These are phyloP conservation scores for Nannoperca australis DNA, from an alignment of 2,797 vertebrate genomes.

Conservation along the genomic window DNA sequence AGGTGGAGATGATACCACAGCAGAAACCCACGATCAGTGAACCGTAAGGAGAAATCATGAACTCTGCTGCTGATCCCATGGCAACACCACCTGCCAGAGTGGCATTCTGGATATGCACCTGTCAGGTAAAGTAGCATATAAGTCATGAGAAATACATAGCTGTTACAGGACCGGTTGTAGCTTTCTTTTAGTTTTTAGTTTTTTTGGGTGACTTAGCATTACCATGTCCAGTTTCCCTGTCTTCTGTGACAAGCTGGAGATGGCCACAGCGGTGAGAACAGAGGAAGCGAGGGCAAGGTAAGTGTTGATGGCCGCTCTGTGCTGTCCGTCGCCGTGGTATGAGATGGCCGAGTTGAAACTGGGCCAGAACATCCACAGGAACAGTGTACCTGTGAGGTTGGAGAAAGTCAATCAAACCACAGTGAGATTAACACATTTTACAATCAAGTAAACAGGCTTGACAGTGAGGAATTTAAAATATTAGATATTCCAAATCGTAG, in stretches of 20 bases:
- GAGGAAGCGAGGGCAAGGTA: constrained; percentile 90
- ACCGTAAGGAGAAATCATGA: constrained; percentile 94
- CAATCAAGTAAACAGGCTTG: background rate
- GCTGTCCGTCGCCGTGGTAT: constrained; percentile 91
- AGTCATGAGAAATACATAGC: constrained; percentile 1
- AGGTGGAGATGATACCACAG: constrained; percentile 90
- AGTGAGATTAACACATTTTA: background rate
- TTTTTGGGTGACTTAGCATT: constrained; percentile 13
- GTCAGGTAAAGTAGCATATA: constrained; percentile 27
- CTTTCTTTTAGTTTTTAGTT: background rate
- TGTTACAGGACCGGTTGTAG: background rate
- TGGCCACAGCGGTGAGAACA: constrained; percentile 90
- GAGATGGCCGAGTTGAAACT: constrained; percentile 96
- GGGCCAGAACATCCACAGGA: constrained; percentile 99
- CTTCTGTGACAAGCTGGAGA: constrained; percentile 92
- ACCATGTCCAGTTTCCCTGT: constrained; percentile 97
- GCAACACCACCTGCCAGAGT: constrained; percentile 94
- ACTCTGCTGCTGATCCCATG: constrained; percentile 93
- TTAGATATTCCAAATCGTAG: rapidly evolving
- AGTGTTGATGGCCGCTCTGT: constrained; percentile 93
- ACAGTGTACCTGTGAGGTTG: constrained; percentile 89
- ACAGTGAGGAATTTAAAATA: background rate
- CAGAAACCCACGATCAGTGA: constrained; percentile 92
- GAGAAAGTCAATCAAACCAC: background rate
- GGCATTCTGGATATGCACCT: constrained; percentile 98